phyloP scores from a whole-genome alignment of 2,888 invertebrate genomes.

The Ophion slaviceki region DNA sequence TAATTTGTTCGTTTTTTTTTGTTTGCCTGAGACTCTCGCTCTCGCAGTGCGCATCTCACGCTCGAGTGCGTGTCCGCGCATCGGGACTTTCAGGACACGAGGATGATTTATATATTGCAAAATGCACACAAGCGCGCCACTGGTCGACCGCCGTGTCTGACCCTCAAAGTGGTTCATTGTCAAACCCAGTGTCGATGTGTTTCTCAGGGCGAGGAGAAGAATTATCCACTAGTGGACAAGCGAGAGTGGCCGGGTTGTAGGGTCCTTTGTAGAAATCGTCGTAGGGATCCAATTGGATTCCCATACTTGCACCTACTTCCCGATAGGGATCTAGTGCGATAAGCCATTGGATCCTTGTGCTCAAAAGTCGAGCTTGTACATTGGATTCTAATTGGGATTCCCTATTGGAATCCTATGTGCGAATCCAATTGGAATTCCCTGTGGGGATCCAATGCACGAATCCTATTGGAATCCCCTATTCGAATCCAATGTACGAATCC shows the following conservation, averaged over 20 bases:
- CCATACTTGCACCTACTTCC: too few relatives aligned
- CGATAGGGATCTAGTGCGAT: too few relatives aligned
- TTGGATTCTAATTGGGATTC: too few relatives aligned
- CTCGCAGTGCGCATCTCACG: constrained; percentile 76
- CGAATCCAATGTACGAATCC: too few relatives aligned
- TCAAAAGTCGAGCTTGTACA: too few relatives aligned
- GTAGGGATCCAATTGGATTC: too few relatives aligned
- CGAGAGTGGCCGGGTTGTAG: background rate
- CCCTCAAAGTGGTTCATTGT: constrained; percentile 20
- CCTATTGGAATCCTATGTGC: too few relatives aligned
- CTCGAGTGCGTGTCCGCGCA: constrained; percentile 71
- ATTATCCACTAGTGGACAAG: background rate
- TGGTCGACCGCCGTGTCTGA: background rate
- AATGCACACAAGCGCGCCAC: constrained; percentile 10
- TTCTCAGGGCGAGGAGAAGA: background rate
- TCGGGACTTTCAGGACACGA: constrained; percentile 45
- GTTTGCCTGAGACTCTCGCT: constrained; percentile 54
- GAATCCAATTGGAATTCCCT: too few relatives aligned
- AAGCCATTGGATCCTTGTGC: too few relatives aligned
- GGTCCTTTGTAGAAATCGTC: background rate
- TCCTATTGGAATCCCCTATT: too few relatives aligned
- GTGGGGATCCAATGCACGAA: too few relatives aligned
- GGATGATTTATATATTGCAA: constrained; percentile 27
- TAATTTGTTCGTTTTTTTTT: constrained; percentile 16
- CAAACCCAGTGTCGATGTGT: background rate